Evolutionary conservation across 2,888 invertebrate species (phyloP).

Genomic region (Dyspetes luteomarginatus): DNA sequence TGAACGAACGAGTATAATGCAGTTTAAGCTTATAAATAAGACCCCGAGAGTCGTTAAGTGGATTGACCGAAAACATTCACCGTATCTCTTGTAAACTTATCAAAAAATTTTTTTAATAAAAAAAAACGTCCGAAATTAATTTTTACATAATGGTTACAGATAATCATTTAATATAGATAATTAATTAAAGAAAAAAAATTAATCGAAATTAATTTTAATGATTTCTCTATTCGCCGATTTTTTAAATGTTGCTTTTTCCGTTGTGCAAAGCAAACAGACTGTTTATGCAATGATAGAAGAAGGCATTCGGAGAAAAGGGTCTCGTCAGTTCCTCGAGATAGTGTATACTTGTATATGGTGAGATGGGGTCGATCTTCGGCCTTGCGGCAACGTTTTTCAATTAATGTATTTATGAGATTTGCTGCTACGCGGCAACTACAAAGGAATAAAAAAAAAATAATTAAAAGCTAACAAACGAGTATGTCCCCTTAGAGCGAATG

Average conservation of each 20-base stretch:
- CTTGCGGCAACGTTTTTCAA: constrained; percentile 75
- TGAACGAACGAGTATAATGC: constrained; percentile 58
- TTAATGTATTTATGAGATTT: constrained; percentile 82
- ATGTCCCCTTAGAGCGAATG: constrained; percentile 27
- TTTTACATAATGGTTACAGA: neutral
- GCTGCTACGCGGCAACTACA: constrained; percentile 65
- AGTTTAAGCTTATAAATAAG: constrained; percentile 60
- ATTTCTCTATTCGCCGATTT: neutral
- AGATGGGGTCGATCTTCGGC: constrained; percentile 52
- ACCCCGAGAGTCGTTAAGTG: constrained; percentile 55
- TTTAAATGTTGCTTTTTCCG: neutral
- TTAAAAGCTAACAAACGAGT: constrained; percentile 79
- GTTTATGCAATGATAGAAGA: constrained; percentile 25
- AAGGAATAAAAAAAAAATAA: constrained; percentile 77
- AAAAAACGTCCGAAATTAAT: neutral
- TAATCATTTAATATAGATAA: no score
- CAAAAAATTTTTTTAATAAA: neutral
- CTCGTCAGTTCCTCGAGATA: constrained; percentile 25
- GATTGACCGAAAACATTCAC: constrained; percentile 51
- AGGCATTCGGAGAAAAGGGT: constrained; percentile 53
- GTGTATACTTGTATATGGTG: neutral
- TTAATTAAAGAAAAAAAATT: no score
- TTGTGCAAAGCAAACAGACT: no score
- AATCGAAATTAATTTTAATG: neutral
- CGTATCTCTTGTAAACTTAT: neutral